These are phyloP conservation scores for Zeugodacus cucurbitae DNA, from an alignment of 1,140 invertebrate species.

Conservation along the genomic window DNA sequence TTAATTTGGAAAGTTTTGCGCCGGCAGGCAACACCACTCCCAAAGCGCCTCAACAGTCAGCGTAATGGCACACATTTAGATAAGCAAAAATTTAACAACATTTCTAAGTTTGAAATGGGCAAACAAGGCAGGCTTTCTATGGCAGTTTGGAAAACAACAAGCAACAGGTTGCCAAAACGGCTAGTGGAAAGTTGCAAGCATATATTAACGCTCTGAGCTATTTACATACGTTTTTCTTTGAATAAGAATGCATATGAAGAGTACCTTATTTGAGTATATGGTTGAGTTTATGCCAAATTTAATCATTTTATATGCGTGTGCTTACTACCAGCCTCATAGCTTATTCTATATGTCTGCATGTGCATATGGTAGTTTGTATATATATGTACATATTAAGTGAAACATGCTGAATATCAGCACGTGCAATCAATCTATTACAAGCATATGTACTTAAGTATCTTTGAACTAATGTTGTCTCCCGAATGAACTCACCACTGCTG, in stretches of 20 bases:
- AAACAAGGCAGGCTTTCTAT: not conserved
- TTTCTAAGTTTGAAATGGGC: not conserved
- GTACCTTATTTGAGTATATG: too few relatives aligned
- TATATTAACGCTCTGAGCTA: too few relatives aligned
- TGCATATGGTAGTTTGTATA: not conserved
- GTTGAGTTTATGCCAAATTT: not conserved
- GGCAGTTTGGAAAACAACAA: not conserved
- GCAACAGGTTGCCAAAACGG: not conserved
- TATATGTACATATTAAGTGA: not conserved
- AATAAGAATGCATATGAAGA: too few relatives aligned
- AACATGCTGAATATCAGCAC: not conserved
- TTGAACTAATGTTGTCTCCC: not conserved
- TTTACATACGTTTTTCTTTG: too few relatives aligned
- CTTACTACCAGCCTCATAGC: not conserved
- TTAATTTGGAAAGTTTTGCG: conserved; percentile 39
- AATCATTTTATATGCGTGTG: not conserved
- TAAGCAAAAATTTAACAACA: not conserved
- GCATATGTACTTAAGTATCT: not conserved
- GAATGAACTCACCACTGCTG: not conserved
- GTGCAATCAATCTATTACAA: not conserved
- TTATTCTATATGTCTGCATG: not conserved
- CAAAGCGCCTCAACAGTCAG: not conserved
- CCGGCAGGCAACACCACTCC: not conserved
- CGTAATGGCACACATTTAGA: not conserved
- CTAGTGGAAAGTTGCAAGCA: not conserved